phyloP scores from a whole-genome alignment of 2,113 vertebrate species.

The Dipodomys ordii region DNA sequence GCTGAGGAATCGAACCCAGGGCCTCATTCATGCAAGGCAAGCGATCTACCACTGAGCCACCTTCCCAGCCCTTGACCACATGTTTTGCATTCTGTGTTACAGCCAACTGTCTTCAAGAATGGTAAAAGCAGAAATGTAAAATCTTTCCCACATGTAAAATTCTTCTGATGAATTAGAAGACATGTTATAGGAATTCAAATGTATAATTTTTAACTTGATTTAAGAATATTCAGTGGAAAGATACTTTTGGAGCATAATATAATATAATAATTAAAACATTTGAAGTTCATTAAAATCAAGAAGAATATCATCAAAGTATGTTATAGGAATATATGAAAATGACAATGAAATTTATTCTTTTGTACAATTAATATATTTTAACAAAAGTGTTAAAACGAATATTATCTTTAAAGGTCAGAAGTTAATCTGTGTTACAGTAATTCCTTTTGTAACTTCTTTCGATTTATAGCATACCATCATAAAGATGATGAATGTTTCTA shows the following conservation, averaged over 20 bases:
- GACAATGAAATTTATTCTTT: neutral
- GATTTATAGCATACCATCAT: neutral
- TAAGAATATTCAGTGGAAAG: constrained; percentile 16
- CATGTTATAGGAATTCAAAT: neutral
- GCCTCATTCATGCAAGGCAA: too few species aligned
- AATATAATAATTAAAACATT: constrained; percentile 21
- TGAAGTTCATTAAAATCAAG: constrained; percentile 32
- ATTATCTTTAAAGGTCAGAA: neutral
- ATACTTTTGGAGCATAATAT: constrained; percentile 42
- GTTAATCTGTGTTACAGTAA: neutral
- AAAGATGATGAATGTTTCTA: constrained; percentile 9
- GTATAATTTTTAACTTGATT: constrained; percentile 13
- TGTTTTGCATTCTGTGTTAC: neutral
- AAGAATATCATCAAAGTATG: neutral
- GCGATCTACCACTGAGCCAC: too few species aligned
- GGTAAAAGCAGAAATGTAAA: neutral
- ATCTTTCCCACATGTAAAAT: neutral
- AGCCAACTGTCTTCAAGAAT: neutral
- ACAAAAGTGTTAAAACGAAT: neutral
- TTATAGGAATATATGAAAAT: neutral
- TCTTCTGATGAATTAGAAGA: constrained; percentile 12
- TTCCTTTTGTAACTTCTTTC: constrained; percentile 25
- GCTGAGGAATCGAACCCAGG: too few species aligned
- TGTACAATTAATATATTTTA: neutral
- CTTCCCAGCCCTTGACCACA: neutral